A percentile compares a stretch with the other conserved stretches of the same genome.
phyloP scores from a whole-genome alignment of 2,888 invertebrate genomes.

The Laspeyria flexula region DNA sequence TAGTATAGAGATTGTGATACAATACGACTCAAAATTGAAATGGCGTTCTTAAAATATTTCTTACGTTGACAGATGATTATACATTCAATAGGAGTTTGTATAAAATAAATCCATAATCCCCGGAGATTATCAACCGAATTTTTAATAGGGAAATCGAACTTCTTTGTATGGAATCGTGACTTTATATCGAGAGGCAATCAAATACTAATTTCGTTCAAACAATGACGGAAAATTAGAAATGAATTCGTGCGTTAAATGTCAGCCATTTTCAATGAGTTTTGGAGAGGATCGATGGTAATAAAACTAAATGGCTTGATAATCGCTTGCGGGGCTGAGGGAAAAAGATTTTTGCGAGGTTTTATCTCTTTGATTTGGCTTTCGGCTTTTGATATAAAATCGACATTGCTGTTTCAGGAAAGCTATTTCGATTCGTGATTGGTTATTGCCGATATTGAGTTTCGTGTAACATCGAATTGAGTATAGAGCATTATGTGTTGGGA shows the following conservation, averaged over 20 bases:
- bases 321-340: constrained; percentile 38
- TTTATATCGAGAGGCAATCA: constrained; percentile 59
- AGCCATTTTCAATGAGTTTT: constrained; percentile 51
- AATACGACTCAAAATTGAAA: no score
- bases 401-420: constrained; percentile 45
- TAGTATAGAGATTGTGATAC: no score
- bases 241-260: constrained; percentile 71
- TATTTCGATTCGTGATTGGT: constrained; percentile 44
- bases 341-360: constrained; percentile 40
- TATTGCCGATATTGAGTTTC: constrained; percentile 39
- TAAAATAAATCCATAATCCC: not conserved
- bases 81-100: constrained; percentile 4
- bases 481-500: no score
- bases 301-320: constrained; percentile 56
- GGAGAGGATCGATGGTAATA: constrained; percentile 50
- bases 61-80: not conserved
- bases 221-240: constrained; percentile 77
- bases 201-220: constrained; percentile 73
- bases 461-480: constrained; percentile 29
- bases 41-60: no score
- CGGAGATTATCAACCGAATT: constrained; percentile 10
- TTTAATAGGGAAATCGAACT: constrained; percentile 11
- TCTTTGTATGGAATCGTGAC: constrained; percentile 10
- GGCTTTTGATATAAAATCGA: constrained; percentile 44
- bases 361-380: constrained; percentile 41